Base-by-base conservation (phyloP, 2,888 invertebrate species). In the Hirtodrosophila histrioides region DNA sequence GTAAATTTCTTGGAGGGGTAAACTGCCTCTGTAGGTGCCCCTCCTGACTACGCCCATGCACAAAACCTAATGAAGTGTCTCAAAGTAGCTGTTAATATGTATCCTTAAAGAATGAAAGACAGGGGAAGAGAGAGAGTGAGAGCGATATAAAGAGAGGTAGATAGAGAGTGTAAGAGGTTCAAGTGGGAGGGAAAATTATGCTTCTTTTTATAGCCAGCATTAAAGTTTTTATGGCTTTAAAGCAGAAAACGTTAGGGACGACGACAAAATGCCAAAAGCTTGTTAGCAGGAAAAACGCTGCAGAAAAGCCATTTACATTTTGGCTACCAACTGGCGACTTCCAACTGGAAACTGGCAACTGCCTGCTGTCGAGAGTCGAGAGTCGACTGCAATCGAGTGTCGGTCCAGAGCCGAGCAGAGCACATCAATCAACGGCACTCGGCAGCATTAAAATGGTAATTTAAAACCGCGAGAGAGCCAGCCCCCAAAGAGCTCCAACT, bases 361-460 rank as follows among this genome's bases (percentile, higher is more conserved):
- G 54, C 37, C 37, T 53, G 40, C 33, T 35, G 58, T 17, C 54
- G 17, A 35, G 45, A 45, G 54, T 10, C 60, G 17, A 17, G 1
- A 17, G 17, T 17, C 17, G 17, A 17, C 17, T 44, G 39, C 45
- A 24, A 55, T 36, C 12, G 49, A 45, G 29, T 63, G 60, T 12
- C 8, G 35, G 31, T 50, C 37, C 39, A 50, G 39, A 23, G 51
- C 27, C 11, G 33, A 7, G 41, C 12, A 43, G 41, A 35, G 82
- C 78, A 84, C 82, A 82, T 82, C 82, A 82, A 82, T 82, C 82
- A 82, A 67, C 69, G 61, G 64, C 79, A 82, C 75, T 77, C 71
- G 78, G 65, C 86, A 75, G 70, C 82, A 82, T 82, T 82, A 86
- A 84, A 88, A 86, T 86, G 84, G 84, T 87, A 86, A 84, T 87